Evolutionary conservation across 2,113 vertebrate species (phyloP).

Genomic region (Catharus minimus): DNA sequence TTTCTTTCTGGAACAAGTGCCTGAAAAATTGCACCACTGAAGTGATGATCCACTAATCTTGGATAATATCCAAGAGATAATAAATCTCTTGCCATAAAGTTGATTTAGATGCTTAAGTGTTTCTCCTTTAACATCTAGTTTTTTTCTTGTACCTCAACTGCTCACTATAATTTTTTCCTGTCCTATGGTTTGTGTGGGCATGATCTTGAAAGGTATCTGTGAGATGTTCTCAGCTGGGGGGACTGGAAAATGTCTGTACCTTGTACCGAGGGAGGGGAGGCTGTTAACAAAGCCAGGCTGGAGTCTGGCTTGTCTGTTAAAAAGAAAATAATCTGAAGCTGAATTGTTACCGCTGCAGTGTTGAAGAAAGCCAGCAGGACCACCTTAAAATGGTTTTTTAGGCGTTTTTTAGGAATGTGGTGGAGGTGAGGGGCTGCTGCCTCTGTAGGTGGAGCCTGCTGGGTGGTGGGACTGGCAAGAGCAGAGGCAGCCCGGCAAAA

Average conservation of each 20-base stretch:
- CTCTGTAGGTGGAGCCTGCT: too few species aligned
- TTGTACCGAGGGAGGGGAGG: neutral
- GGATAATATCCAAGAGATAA: neutral
- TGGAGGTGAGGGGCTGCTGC: fast-evolving
- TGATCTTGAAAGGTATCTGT: neutral
- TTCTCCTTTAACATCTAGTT: neutral
- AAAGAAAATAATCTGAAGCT: neutral
- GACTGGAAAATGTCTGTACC: fast-evolving
- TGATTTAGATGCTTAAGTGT: neutral
- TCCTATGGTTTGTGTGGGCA: neutral
- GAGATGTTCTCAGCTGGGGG: neutral
- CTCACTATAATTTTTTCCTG: neutral
- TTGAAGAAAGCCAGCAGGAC: neutral
- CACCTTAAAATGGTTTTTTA: neutral
- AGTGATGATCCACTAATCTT: neutral
- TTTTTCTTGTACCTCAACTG: neutral
- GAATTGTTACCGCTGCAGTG: neutral
- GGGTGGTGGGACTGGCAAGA: fast-evolving
- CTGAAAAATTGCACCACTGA: neutral
- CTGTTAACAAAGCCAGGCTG: neutral
- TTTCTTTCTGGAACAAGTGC: neutral
- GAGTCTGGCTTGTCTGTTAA: neutral
- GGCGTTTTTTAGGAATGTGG: fast-evolving
- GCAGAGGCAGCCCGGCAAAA: neutral
- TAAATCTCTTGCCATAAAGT: neutral